A percentile compares a stretch with the other conserved stretches of the same genome.
Evolutionary conservation across 2,888 invertebrate genomes (phyloP).

Genomic region (Steinernema scapterisci): DNA sequence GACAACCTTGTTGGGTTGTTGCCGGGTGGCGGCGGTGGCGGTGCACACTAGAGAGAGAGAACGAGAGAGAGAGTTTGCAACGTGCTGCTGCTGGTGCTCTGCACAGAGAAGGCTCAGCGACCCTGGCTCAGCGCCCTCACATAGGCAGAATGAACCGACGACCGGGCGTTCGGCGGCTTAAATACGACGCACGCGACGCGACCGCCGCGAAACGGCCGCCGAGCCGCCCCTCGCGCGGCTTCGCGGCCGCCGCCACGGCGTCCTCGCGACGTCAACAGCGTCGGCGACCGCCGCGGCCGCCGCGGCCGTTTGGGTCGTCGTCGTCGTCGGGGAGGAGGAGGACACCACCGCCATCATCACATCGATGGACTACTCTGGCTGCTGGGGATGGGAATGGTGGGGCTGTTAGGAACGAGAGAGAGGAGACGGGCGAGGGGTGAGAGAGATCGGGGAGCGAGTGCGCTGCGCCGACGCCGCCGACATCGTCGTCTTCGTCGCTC

Average conservation of each 20-base stretch:
- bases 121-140: constrained; percentile 26
- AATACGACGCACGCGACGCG: constrained; percentile 22
- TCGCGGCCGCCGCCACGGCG: not conserved
- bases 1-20: not conserved
- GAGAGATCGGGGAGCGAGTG: no score
- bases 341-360: no score
- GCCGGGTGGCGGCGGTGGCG: no score
- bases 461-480: no score
- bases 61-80: not conserved
- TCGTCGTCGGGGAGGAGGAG: not conserved
- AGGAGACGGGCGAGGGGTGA: no score
- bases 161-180: constrained; percentile 23
- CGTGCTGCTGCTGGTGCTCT: no score
- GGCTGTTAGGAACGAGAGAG: not conserved
- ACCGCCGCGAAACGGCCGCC: not conserved
- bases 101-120: constrained; percentile 2
- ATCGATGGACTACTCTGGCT: not conserved
- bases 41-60: not conserved
- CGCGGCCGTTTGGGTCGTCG: not conserved
- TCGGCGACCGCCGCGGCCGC: not conserved
- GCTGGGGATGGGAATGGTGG: not conserved
- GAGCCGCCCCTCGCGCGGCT: constrained; percentile 19
- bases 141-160: constrained; percentile 32
- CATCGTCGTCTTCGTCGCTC: no score
- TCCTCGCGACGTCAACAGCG: constrained; percentile 3